Base-by-base conservation (phyloP, 2,797 vertebrate species). In the Loriculus beryllinus region DNA sequence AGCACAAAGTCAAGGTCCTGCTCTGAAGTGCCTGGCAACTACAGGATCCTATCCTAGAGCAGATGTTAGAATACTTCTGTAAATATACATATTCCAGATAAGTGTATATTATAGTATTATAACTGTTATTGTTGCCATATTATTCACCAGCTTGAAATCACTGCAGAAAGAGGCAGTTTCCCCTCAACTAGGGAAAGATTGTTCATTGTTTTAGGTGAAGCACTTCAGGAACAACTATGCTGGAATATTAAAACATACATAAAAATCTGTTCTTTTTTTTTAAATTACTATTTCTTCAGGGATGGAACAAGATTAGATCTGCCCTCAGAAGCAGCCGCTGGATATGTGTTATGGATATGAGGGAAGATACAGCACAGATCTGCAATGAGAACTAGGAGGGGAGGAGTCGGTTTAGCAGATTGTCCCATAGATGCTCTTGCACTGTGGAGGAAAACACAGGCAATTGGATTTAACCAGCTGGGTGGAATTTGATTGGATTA, bases 401-500 rank as follows among this genome's bases (percentile, higher is more conserved):
- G n/a, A 86, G 47, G 39, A 80, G 56, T 31, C 37, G 28, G 42
- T 25, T 64, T 31, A 88, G 83, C 81, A 83, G 63, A 77, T 19
- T 45, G 74, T 31, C 69, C 49, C 56, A 14, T 21, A 57, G 82
- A 51, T 84, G 89, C 86, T 91, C 45, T 70, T 56, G 63, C 75
- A 51, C 19, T 85, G 77, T 60, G 71, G 60, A 81, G 39, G 71
- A 85, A 85, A 48, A 68, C 92, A 60, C 29, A 5, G n/a, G 71
- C 92, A 78, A 62, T 57, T 85, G 91, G 72, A 68, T 92, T 94
- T 81, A 92, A 81, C 64, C 91, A 83, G 70, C 94, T 95, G 94
- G 39, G 76, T 87, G 85, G 76, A 92, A 91, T 94, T 92, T 76
- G 60, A 77, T 65, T 82, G 92, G 89, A 91, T 96, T 91, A 88